These are phyloP conservation scores for Dasypus novemcinctus DNA, from an alignment of 2,113 vertebrate genomes.

Conservation along the genomic window DNA sequence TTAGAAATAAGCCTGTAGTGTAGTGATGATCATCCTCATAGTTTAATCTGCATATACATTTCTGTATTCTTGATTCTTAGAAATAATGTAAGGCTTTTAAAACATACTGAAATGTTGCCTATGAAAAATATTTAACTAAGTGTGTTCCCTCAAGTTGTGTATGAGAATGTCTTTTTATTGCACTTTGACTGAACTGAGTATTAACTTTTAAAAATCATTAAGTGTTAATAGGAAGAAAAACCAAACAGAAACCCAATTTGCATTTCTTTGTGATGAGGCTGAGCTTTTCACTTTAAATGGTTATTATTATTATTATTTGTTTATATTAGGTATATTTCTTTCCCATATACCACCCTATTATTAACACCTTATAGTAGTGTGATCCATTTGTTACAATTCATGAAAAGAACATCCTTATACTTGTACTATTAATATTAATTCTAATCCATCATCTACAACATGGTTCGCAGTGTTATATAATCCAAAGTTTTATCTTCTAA, in stretches of 20 bases:
- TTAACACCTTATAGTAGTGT: no score
- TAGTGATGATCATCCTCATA: background rate
- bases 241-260: background rate
- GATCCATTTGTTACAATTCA: no score
- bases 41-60: background rate
- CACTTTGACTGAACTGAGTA: background rate
- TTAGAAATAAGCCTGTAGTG: background rate
- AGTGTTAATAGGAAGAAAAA: background rate
- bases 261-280: background rate
- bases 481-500: no score
- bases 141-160: background rate
- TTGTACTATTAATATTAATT: no score
- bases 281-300: background rate
- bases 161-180: background rate
- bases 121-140: background rate
- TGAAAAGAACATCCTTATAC: no score
- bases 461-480: no score
- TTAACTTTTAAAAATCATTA: background rate
- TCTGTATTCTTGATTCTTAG: background rate
- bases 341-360: no score
- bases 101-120: background rate
- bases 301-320: background rate
- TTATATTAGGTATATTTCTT: no score
- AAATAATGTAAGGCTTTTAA: background rate
- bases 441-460: no score